Conservation (phyloP, 2,113 vertebrate species). For the Tangachromis dhanisi region DNA sequence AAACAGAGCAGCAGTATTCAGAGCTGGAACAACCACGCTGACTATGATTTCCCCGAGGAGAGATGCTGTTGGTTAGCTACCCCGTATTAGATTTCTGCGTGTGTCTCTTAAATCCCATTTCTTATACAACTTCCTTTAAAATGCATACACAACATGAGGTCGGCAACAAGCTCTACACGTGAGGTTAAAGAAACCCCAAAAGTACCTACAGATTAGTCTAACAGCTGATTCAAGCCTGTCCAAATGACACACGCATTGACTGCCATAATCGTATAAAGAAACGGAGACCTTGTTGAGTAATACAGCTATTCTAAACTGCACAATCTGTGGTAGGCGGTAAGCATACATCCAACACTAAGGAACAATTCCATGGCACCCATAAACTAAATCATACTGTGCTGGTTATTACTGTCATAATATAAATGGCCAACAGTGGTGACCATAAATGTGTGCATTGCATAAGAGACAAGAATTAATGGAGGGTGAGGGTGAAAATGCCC, state of each 20-base stretch:
- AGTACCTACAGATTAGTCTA: not conserved
- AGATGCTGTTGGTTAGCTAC: not conserved
- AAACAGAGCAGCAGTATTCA: constrained; percentile 4
- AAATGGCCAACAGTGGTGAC: not conserved
- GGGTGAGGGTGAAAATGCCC: not conserved
- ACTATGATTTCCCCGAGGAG: constrained; percentile 40
- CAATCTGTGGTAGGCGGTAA: not conserved
- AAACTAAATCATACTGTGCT: constrained; percentile 11
- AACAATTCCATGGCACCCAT: not conserved
- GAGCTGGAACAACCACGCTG: constrained; percentile 1
- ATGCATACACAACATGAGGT: not conserved
- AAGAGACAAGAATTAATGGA: not conserved
- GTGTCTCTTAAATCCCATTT: not conserved
- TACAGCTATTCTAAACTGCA: not conserved
- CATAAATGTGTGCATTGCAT: not conserved
- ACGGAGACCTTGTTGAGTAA: constrained; percentile 20
- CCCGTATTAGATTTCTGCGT: not conserved
- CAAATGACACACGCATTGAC: not conserved
- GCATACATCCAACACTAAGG: not conserved
- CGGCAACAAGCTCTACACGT: not conserved
- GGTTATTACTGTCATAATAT: constrained; percentile 9
- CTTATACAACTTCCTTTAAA: not conserved
- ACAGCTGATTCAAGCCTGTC: not conserved
- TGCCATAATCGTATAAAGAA: not conserved
- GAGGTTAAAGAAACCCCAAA: not conserved